Conservation (phyloP, 2,888 invertebrate species). For the Macropis europaea region DNA sequence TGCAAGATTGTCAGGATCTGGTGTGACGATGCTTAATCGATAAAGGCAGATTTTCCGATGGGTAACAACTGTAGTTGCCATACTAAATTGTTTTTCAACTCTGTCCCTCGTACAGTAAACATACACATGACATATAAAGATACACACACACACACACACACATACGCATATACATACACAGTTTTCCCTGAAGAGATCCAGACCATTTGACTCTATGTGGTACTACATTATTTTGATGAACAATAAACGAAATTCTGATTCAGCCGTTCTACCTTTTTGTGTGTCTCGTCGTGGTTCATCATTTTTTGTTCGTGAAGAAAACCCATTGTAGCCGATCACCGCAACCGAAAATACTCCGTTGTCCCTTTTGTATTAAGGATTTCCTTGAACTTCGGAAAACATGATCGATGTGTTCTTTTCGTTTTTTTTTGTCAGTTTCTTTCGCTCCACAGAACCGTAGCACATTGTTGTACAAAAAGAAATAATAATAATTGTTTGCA, state of each 20-base stretch:
- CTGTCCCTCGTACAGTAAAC: too few relatives aligned
- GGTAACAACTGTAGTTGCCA: constrained; percentile 33
- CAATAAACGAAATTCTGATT: constrained; percentile 73
- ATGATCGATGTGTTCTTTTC: constrained; percentile 4
- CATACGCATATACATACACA: too few relatives aligned
- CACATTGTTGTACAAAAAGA: constrained; percentile 37
- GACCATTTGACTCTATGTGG: constrained; percentile 59
- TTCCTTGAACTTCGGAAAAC: not conserved
- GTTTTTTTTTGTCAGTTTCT: constrained; percentile 3
- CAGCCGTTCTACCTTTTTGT: constrained; percentile 55
- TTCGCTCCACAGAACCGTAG: constrained; percentile 8
- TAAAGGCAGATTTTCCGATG: constrained; percentile 60
- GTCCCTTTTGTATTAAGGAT: constrained; percentile 11
- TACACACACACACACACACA: too few relatives aligned
- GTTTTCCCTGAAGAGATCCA: not conserved
- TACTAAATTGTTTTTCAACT: not conserved
- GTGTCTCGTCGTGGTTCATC: constrained; percentile 44
- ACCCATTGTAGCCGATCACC: constrained; percentile 32
- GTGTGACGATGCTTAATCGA: constrained; percentile 57
- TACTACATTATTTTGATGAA: constrained; percentile 73
- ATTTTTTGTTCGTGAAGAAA: constrained; percentile 30
- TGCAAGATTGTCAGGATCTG: constrained; percentile 39
- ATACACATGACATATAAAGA: too few relatives aligned
- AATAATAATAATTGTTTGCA: constrained; percentile 5
- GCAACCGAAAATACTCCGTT: constrained; percentile 20